These are phyloP conservation scores for Gila robusta DNA, from an alignment of 2,797 vertebrate genomes.

Conservation along the genomic window DNA sequence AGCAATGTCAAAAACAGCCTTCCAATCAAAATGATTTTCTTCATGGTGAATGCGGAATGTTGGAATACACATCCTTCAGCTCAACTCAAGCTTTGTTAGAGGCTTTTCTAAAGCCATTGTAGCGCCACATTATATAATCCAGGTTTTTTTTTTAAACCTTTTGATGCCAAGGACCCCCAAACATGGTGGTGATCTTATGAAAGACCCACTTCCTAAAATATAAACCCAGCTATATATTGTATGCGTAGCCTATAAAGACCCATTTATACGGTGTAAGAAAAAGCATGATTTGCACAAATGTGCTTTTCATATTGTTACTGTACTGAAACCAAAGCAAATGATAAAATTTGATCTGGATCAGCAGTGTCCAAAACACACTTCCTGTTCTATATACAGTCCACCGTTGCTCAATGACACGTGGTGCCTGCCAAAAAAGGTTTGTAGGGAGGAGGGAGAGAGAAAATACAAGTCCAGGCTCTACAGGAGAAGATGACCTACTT, in stretches of 20 bases:
- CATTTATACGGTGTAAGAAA: background rate
- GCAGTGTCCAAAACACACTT: constrained; percentile 3
- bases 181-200: background rate
- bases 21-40: constrained; percentile 3
- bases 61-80: constrained; percentile 26
- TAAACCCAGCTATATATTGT: background rate
- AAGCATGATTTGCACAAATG: background rate
- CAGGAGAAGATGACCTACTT: constrained; percentile 63
- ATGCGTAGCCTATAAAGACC: background rate
- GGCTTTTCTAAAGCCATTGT: constrained; percentile 2
- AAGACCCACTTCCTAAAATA: background rate
- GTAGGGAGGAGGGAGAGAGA: background rate
- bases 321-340: background rate
- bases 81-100: background rate
- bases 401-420: constrained; percentile 26
- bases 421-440: constrained; percentile 20
- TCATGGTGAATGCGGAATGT: constrained; percentile 20
- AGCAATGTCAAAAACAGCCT: constrained; percentile 7
- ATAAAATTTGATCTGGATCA: background rate
- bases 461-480: constrained; percentile 17
- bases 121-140: constrained; percentile 1
- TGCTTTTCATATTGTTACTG: background rate
- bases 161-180: background rate
- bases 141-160: background rate
- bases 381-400: constrained; percentile 39